phyloP scores from a whole-genome alignment of 2,797 vertebrate genomes.

The Brachyalestes nurse region DNA sequence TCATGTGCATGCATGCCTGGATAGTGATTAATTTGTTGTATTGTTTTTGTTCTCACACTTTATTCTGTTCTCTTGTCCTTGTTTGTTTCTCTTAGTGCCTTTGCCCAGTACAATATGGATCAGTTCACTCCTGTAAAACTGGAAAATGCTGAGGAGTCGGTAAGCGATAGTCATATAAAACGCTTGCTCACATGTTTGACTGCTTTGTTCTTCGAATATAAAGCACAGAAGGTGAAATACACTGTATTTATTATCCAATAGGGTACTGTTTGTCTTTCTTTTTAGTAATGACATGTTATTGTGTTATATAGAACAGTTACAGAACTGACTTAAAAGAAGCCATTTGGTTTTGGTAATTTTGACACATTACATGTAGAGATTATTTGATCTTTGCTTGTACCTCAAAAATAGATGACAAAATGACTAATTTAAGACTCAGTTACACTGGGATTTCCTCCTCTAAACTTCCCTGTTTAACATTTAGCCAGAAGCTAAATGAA shows the following conservation, averaged over 20 bases:
- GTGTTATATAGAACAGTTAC: not conserved
- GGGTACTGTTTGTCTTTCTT: not conserved
- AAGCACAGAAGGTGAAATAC: not conserved
- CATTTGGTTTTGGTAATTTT: not conserved
- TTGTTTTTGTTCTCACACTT: not conserved
- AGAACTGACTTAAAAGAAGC: not conserved
- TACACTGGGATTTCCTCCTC: not conserved
- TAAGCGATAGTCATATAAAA: conserved; percentile 62
- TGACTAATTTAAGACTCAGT: conserved; percentile 1
- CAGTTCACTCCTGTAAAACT: conserved; percentile 98
- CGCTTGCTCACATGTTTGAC: not conserved
- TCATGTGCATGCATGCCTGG: not conserved
- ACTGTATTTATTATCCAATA: not conserved
- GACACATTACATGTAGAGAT: not conserved
- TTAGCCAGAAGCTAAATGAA: not conserved
- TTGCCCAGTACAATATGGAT: conserved; percentile 99
- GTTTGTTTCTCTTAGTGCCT: conserved; percentile 82
- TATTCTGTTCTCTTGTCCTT: not conserved
- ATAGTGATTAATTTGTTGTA: not conserved
- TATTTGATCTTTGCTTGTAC: not conserved
- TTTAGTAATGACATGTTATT: not conserved
- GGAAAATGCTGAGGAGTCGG: conserved; percentile 94
- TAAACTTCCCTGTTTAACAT: not conserved
- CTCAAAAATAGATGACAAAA: conserved; percentile 4
- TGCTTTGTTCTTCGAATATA: not conserved